Base-by-base conservation (phyloP, 2,113 vertebrate species). In the Podarcis cretensis region DNA sequence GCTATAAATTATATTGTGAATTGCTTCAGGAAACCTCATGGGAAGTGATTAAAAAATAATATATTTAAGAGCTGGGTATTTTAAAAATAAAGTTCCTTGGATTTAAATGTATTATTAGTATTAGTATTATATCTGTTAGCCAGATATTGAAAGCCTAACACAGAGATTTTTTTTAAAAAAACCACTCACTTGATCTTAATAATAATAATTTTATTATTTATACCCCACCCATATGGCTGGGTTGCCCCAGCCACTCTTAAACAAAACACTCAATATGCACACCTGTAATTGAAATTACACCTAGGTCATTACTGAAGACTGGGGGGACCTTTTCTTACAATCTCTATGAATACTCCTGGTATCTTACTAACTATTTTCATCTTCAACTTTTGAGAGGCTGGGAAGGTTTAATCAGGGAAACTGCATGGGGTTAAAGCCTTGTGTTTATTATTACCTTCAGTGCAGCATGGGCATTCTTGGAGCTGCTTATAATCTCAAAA, bases 51-150 rank as follows among this genome's bases (percentile, higher is more conserved):
- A 12, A 54, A 48, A 54, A 54, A 54, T 54, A 54, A 54, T 54
- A 63, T 63, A 57, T 0, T 0, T 59, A 6, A 23, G 13, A 5
- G 0, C 0, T 7, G 43, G 59, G 59, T 48, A 79, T 91, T 92
- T 90, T 20, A 83, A n/a, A 81, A 84, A 30, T 84, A 92, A 76
- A 89, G 37, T 73, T 73, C n/a, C 71, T 32, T 14, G 6, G 35
- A 23, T 9, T 21, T 8, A 23, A 32, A 23, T 18, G 35, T 21
- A 35, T 54, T 54, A 12, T 54, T 2, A 12, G 48, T 54, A 48
- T 48, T 48, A 54, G 48, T 54, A 54, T 54, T 54, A 54, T 35
- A 25, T 81, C 30, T 20, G 14, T 35, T 81, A 32, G n/a, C 80
- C 35, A 32, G 18, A 37, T 81, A 12, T 37, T 32, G 59, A 81